Evolutionary conservation across 1,140 invertebrate genomes (phyloP).

Genomic region (Triops longicaudatus): DNA sequence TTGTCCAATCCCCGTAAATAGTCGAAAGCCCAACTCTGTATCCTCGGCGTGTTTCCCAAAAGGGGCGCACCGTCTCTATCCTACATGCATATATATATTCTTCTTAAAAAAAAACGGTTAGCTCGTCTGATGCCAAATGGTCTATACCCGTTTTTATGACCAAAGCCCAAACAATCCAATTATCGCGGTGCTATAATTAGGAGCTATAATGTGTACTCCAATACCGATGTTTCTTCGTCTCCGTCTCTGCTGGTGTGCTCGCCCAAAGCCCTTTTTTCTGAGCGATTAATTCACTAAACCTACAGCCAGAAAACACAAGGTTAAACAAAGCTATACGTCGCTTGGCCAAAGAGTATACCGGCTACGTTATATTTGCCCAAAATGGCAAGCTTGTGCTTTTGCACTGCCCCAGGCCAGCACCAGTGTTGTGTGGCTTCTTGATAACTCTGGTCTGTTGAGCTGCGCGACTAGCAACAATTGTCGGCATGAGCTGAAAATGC

Average conservation of each 20-base stretch:
- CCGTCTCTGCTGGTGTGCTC: background rate
- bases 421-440: too few relatives aligned
- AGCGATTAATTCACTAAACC: background rate
- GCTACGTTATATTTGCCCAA: too few relatives aligned
- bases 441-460: too few relatives aligned
- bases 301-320: background rate
- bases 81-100: background rate
- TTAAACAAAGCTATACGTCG: too few relatives aligned
- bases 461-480: too few relatives aligned
- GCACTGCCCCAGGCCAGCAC: too few relatives aligned
- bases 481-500: too few relatives aligned
- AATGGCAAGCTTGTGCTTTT: too few relatives aligned
- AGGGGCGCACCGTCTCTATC: background rate
- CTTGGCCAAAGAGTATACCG: too few relatives aligned
- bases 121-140: background rate
- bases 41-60: too few relatives aligned
- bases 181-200: constrained; percentile 7
- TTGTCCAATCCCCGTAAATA: background rate
- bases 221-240: background rate
- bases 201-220: constrained; percentile 11
- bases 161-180: constrained; percentile 15
- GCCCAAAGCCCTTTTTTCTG: background rate
- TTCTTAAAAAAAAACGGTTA: background rate
- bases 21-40: background rate
- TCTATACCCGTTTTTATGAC: constrained; percentile 2